These are phyloP conservation scores for Burhinus oedicnemus DNA, from an alignment of 2,113 vertebrate genomes.

Conservation along the genomic window DNA sequence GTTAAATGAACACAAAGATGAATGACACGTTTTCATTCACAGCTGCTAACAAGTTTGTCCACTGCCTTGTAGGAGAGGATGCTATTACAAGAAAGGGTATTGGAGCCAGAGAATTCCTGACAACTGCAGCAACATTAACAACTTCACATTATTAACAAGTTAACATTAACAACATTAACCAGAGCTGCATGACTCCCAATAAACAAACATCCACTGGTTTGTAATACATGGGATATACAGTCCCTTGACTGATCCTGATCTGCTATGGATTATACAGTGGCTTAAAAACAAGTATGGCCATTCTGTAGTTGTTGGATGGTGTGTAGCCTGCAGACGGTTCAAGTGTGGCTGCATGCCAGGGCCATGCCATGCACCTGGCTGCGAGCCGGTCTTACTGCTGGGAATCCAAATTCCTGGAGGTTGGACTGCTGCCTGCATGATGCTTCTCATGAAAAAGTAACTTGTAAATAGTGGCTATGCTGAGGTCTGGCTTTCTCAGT, in stretches of 20 bases:
- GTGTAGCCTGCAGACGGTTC: background rate
- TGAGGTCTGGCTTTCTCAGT: background rate
- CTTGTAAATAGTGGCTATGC: background rate
- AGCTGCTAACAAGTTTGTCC: background rate
- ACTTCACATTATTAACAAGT: background rate
- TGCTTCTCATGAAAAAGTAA: background rate
- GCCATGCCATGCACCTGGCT: background rate
- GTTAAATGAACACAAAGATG: background rate
- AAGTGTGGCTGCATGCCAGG: background rate
- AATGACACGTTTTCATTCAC: background rate
- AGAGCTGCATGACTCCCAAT: background rate
- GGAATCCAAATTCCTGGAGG: background rate
- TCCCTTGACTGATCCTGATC: background rate
- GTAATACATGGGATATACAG: background rate
- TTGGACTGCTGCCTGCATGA: fast-evolving
- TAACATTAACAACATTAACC: background rate
- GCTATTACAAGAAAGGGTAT: background rate
- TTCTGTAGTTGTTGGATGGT: background rate
- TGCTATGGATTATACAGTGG: background rate
- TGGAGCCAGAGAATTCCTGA: background rate
- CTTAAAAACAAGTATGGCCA: background rate
- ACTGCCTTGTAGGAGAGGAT: background rate
- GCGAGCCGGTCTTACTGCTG: background rate
- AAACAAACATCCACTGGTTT: background rate
- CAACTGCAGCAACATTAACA: background rate